Percentiles rank a stretch among this genome's conserved stretches.
Evolutionary conservation across 2,797 vertebrate genomes (phyloP).

Genomic region (Malacoraja senta): DNA sequence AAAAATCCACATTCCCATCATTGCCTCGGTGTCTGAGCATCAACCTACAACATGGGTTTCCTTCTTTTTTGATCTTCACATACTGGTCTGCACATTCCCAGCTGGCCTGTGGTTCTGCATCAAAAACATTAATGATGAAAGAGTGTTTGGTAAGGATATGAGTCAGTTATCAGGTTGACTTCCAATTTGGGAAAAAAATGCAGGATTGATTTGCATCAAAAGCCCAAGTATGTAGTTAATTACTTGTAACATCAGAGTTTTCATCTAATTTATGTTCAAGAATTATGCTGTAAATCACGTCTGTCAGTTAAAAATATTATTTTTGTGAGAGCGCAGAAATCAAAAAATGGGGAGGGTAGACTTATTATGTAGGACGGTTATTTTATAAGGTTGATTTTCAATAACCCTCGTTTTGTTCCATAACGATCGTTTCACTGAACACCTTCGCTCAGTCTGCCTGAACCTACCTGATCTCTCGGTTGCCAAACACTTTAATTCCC

Average conservation of each 20-base stretch:
- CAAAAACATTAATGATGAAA: constrained; percentile 93
- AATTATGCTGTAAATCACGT: not conserved
- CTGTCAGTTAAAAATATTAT: not conserved
- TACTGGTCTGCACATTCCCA: constrained; percentile 96
- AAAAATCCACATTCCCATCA: constrained; percentile 99
- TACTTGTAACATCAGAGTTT: not conserved
- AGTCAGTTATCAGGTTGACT: not conserved
- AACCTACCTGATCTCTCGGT: too few relatives aligned
- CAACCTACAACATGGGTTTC: constrained; percentile 98
- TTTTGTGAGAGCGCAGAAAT: not conserved
- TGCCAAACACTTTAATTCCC: too few relatives aligned
- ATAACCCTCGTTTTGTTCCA: too few relatives aligned
- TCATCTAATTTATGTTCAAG: not conserved
- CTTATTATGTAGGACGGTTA: too few relatives aligned
- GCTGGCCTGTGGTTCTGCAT: constrained; percentile 99
- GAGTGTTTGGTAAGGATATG: constrained; percentile 77
- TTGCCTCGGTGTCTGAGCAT: constrained; percentile 96
- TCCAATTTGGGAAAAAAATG: not conserved
- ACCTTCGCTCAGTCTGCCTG: too few relatives aligned
- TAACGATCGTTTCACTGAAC: too few relatives aligned
- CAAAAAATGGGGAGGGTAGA: not conserved
- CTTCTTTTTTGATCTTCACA: constrained; percentile 99
- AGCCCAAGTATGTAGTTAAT: not conserved
- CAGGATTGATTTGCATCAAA: not conserved
- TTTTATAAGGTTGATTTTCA: too few relatives aligned